Conservation (phyloP, 2,113 vertebrate species). For the Centropristis striata region DNA sequence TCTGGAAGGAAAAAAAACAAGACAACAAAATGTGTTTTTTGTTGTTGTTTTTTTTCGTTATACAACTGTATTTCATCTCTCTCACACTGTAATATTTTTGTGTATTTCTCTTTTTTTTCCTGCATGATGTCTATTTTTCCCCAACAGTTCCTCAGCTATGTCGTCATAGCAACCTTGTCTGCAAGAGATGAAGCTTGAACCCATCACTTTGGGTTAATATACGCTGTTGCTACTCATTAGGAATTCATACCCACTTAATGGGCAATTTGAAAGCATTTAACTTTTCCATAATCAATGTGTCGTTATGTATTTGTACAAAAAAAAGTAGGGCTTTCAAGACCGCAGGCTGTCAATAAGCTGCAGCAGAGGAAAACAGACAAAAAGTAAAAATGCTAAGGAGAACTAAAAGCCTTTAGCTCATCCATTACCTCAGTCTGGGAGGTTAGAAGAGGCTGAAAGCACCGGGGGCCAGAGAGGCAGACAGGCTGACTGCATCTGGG, state of each 20-base stretch:
- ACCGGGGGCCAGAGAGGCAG: constrained; percentile 44
- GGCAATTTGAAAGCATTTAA: constrained; percentile 22
- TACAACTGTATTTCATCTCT: neutral
- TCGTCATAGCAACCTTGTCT: constrained; percentile 57
- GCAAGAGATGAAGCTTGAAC: constrained; percentile 25
- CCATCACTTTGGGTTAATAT: constrained; percentile 41
- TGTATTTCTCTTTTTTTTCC: neutral
- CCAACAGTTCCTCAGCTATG: constrained; percentile 12
- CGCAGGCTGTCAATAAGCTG: constrained; percentile 7
- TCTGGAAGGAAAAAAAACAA: neutral
- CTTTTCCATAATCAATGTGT: constrained; percentile 30
- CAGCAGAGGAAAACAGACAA: constrained; percentile 22
- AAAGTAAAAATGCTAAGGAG: constrained; percentile 35
- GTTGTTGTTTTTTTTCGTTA: no score
- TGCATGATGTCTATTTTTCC: neutral
- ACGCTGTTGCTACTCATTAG: constrained; percentile 33
- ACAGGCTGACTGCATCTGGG: constrained; percentile 51
- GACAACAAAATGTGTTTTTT: neutral
- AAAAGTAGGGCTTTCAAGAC: neutral
- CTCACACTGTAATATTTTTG: neutral
- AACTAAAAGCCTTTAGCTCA: constrained; percentile 49
- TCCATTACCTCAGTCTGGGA: constrained; percentile 52
- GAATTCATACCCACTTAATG: constrained; percentile 39
- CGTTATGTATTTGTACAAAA: constrained; percentile 11
- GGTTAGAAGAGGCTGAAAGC: constrained; percentile 53